A percentile compares a stretch with the other conserved stretches of the same genome.
phyloP scores from a whole-genome alignment of 1,140 invertebrate species.

The Notospermus geniculatus region DNA sequence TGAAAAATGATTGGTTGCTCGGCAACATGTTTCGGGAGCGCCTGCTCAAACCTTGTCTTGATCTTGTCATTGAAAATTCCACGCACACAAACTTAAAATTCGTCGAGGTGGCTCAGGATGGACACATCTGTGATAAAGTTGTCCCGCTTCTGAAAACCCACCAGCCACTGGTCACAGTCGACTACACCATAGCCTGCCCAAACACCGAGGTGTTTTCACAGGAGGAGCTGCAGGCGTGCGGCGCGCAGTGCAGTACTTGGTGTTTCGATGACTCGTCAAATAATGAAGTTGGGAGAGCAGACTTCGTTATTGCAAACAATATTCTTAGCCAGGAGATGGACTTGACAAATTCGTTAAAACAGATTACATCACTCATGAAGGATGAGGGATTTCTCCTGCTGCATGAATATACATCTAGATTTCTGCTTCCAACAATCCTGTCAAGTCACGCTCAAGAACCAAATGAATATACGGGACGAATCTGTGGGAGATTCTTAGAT shows the following conservation, averaged over 20 bases:
- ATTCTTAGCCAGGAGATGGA: conserved; percentile 50
- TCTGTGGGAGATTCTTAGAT: no score
- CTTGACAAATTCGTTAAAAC: conserved; percentile 43
- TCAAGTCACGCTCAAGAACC: no score
- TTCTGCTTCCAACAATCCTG: conserved; percentile 40
- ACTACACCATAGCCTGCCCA: conserved; percentile 51
- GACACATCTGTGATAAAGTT: conserved; percentile 37
- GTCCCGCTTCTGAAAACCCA: conserved; percentile 40
- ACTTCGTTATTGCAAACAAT: conserved; percentile 51
- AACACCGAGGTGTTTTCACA: conserved; percentile 38
- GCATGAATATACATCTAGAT: conserved; percentile 67
- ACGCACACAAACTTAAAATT: conserved; percentile 71
- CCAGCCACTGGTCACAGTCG: conserved; percentile 52
- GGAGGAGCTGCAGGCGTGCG: conserved; percentile 38
- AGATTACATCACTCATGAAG: conserved; percentile 64
- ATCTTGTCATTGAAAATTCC: conserved; percentile 78
- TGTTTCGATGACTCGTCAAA: conserved; percentile 29
- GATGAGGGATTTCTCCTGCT: conserved; percentile 74
- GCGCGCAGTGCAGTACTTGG: conserved; percentile 43
- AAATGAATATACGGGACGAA: no score
- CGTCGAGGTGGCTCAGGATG: conserved; percentile 64
- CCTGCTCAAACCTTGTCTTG: conserved; percentile 45
- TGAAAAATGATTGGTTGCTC: conserved; percentile 1
- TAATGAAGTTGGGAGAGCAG: conserved; percentile 20
- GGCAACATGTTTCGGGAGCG: background rate